Conservation (phyloP, 2,888 invertebrate genomes). For the Nemotelus nigrinus region DNA sequence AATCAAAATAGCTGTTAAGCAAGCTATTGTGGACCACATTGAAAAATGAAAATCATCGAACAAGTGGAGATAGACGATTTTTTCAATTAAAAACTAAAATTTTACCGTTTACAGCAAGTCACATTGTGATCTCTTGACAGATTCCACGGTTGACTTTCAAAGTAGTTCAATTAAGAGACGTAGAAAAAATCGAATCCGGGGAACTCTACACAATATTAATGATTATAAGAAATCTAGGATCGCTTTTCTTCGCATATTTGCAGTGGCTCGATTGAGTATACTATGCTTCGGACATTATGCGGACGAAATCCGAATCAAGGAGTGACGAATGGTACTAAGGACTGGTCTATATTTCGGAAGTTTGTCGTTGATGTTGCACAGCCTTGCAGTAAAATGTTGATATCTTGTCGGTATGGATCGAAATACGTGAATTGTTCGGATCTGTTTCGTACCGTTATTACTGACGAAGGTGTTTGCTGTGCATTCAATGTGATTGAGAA, state of each 20-base stretch:
- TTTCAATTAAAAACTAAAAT: no score
- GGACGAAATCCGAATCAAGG: constrained; percentile 13
- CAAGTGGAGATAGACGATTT: no score
- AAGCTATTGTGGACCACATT: no score
- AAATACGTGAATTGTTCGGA: constrained; percentile 71
- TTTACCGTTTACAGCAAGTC: no score
- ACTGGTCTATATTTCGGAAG: constrained; percentile 54
- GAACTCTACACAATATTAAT: no score
- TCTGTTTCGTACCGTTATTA: constrained; percentile 79
- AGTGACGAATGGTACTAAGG: constrained; percentile 49
- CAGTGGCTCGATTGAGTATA: constrained; percentile 13
- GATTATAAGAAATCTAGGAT: no score
- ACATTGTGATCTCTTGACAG: no score
- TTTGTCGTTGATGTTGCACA: constrained; percentile 47
- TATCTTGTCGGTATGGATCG: constrained; percentile 74
- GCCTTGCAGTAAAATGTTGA: constrained; percentile 58
- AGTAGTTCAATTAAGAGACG: no score
- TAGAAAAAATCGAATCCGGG: no score
- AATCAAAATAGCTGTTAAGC: no score
- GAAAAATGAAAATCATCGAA: no score
- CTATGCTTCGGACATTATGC: constrained; percentile 33
- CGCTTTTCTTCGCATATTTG: background rate
- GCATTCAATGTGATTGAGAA: constrained; percentile 82
- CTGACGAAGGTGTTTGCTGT: constrained; percentile 87
- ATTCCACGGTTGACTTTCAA: no score